Conservation (phyloP, 2,797 vertebrate genomes). For the Myotis myotis region DNA sequence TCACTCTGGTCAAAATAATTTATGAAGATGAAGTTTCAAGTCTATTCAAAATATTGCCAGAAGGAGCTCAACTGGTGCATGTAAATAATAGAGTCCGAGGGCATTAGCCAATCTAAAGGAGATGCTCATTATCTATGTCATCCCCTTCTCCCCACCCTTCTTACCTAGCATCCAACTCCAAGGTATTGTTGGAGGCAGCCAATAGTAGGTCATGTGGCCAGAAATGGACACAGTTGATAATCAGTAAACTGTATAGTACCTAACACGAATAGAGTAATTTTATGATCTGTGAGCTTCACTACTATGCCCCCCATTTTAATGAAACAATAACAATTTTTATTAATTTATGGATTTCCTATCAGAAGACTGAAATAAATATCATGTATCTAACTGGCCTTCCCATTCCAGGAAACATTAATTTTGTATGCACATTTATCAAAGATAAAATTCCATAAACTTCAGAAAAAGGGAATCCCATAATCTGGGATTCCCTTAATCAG, state of each 20-base stretch:
- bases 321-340: slow-evolving; percentile 44
- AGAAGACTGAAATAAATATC: slow-evolving; percentile 33
- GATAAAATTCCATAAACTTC: slow-evolving; percentile 27
- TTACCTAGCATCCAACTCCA: background rate
- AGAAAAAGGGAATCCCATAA: slow-evolving; percentile 25
- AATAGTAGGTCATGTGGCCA: slow-evolving; percentile 23
- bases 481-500: background rate
- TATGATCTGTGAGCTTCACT: background rate
- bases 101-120: slow-evolving; percentile 74
- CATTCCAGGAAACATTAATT: slow-evolving; percentile 26
- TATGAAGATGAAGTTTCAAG: slow-evolving; percentile 76
- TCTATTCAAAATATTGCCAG: slow-evolving; percentile 78
- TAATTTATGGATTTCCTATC: background rate
- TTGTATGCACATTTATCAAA: background rate
- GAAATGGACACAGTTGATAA: slow-evolving; percentile 40
- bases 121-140: background rate
- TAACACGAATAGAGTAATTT: slow-evolving; percentile 27
- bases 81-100: slow-evolving; percentile 73
- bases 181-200: slow-evolving; percentile 12
- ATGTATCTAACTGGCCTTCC: background rate
- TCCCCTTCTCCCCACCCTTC: background rate
- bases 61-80: slow-evolving; percentile 62
- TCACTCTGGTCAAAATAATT: slow-evolving; percentile 78
- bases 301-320: background rate
- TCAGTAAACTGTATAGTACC: background rate